Conservation (phyloP, 1,140 invertebrate species). For the Trichonephila clavipes region DNA sequence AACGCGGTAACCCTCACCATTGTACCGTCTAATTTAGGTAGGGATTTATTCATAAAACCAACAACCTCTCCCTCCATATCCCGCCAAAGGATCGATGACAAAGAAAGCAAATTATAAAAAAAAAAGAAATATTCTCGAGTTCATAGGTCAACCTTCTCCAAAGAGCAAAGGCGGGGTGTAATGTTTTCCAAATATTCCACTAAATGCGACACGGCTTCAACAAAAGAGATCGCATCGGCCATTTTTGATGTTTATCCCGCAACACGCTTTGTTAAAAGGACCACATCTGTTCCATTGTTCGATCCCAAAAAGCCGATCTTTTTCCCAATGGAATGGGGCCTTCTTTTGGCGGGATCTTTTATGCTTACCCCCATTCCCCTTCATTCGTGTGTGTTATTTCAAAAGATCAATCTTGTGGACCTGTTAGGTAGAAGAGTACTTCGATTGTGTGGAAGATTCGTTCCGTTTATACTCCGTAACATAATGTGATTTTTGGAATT, state of each 20-base stretch:
- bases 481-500: too few relatives aligned
- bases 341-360: constrained; percentile 1
- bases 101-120: neutral
- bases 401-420: neutral
- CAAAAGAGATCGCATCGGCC: neutral
- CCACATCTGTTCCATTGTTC: constrained; percentile 45
- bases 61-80: neutral
- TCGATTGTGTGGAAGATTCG: neutral
- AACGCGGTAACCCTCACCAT: neutral
- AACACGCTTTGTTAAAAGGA: neutral
- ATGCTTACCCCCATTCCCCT: neutral
- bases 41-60: neutral
- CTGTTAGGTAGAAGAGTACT: neutral
- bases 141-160: constrained; percentile 41
- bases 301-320: neutral
- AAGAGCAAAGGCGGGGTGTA: constrained; percentile 24
- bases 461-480: too few relatives aligned
- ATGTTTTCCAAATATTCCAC: constrained; percentile 68
- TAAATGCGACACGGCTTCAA: constrained; percentile 46
- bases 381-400: neutral
- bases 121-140: neutral
- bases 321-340: neutral
- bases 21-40: neutral
- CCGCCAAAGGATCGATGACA: neutral
- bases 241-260: constrained; percentile 30